phyloP scores from a whole-genome alignment of 2,113 vertebrate species.

The Sigmodon hispidus region DNA sequence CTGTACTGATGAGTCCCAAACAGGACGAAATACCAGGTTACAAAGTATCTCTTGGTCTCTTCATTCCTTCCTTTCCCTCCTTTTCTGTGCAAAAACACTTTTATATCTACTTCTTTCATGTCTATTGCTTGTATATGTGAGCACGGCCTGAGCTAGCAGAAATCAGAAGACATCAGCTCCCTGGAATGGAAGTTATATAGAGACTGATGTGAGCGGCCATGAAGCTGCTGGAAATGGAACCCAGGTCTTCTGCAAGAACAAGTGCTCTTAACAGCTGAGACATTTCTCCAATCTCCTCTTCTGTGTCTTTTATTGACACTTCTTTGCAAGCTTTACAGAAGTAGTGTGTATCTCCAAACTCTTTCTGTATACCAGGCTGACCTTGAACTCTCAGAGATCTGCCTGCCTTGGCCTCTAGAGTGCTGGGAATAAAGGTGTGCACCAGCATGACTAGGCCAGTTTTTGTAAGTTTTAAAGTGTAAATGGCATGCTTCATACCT shows the following conservation, averaged over 20 bases:
- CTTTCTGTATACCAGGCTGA: no score
- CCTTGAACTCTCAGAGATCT: no score
- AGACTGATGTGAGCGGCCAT: background rate
- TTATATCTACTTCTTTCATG: background rate
- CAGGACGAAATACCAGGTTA: constrained; percentile 14
- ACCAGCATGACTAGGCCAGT: no score
- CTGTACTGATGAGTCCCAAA: constrained; percentile 49
- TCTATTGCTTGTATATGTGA: background rate
- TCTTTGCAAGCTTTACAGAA: background rate
- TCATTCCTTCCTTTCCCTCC: background rate
- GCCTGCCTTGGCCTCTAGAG: no score
- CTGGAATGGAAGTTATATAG: no score
- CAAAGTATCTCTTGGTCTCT: background rate
- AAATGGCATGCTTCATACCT: no score
- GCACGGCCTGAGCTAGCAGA: background rate
- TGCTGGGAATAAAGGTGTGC: no score
- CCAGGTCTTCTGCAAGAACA: background rate
- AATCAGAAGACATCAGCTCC: background rate
- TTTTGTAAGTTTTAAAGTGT: background rate
- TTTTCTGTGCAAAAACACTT: background rate
- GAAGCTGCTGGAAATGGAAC: background rate
- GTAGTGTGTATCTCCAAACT: background rate
- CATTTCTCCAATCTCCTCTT: background rate
- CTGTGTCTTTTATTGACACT: background rate
- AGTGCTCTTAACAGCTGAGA: background rate